These are phyloP conservation scores for Teinopalpus imperialis DNA, from an alignment of 2,888 invertebrate species.

Conservation along the genomic window DNA sequence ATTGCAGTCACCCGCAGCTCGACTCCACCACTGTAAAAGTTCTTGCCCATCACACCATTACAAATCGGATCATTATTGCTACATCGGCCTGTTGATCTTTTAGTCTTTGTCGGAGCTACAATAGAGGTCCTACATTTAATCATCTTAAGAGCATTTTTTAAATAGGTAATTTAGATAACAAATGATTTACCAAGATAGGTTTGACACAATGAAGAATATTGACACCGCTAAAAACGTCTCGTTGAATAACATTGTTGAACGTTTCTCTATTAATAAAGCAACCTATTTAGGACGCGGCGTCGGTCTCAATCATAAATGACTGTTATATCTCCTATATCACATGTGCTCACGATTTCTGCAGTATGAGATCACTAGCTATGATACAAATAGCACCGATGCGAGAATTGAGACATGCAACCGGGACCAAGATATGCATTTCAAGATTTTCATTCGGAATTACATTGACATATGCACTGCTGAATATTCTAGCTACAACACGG, in stretches of 20 bases:
- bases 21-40: no score
- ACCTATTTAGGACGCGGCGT: constrained; percentile 14
- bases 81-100: no score
- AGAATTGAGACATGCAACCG: constrained; percentile 5
- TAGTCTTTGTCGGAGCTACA: no score
- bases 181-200: no score
- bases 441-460: constrained; percentile 22
- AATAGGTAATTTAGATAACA: no score
- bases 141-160: no score
- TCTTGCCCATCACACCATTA: no score
- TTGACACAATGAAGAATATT: no score
- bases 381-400: constrained; percentile 27
- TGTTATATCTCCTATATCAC: constrained; percentile 23
- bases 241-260: constrained; percentile 2
- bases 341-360: constrained; percentile 18
- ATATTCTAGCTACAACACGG: constrained; percentile 16
- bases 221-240: neutral
- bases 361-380: constrained; percentile 30
- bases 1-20: no score
- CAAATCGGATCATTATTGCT: no score
- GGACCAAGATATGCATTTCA: constrained; percentile 18
- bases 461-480: constrained; percentile 17
- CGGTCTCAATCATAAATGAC: constrained; percentile 22
- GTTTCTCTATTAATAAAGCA: constrained; percentile 17
- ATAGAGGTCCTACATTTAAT: no score